phyloP scores from a whole-genome alignment of 2,797 vertebrate species.

The Pampus argenteus region DNA sequence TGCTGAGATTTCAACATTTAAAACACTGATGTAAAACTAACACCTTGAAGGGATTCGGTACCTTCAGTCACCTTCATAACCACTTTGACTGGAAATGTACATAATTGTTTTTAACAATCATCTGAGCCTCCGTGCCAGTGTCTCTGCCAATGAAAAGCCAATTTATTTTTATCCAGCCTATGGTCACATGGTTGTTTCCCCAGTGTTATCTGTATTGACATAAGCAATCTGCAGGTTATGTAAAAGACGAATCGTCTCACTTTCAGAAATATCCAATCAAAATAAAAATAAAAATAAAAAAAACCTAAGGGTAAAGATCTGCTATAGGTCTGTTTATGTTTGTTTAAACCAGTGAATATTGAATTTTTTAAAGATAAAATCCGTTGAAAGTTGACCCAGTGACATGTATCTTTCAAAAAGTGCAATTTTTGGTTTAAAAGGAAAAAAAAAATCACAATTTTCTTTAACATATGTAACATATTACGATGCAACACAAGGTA shows the following conservation, averaged over 20 bases:
- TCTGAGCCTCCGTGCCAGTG: neutral
- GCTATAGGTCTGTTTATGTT: neutral
- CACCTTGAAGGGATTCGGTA: no score
- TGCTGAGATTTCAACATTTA: no score
- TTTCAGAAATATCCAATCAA: neutral
- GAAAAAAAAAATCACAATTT: no score
- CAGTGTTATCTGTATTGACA: slow-evolving; percentile 38
- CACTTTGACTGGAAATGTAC: no score
- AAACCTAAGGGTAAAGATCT: neutral
- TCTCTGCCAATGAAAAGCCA: slow-evolving; percentile 4
- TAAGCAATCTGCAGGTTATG: slow-evolving; percentile 33
- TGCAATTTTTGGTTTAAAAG: no score
- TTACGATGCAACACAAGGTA: neutral
- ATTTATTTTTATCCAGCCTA: slow-evolving; percentile 22
- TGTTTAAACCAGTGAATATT: no score
- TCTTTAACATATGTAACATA: no score
- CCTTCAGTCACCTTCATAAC: no score
- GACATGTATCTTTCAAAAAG: no score
- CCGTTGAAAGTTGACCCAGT: no score
- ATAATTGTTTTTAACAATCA: no score
- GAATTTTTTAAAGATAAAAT: no score
- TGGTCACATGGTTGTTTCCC: slow-evolving; percentile 30
- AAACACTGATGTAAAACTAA: neutral
- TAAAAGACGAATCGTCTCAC: slow-evolving; percentile 18
- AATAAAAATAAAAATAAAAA: neutral